phyloP scores from a whole-genome alignment of 2,888 invertebrate genomes.

The Morpho helenor region DNA sequence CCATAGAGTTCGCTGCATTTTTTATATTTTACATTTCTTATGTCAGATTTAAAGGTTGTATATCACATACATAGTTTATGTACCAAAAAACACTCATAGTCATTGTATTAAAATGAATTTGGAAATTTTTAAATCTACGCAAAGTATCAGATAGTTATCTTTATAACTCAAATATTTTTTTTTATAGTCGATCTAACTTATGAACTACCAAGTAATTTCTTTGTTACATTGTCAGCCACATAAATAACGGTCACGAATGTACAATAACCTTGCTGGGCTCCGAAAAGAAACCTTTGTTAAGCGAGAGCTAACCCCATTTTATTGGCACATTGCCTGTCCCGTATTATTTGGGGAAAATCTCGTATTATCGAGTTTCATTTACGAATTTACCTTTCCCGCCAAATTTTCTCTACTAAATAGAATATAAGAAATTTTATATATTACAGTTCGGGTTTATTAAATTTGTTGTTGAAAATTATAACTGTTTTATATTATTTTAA shows the following conservation, averaged over 20 bases:
- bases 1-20: too few species aligned
- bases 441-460: too few species aligned
- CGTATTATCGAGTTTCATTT: conserved; percentile 11
- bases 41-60: conserved; percentile 3
- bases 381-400: conserved; percentile 6
- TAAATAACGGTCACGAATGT: conserved; percentile 20
- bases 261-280: conserved; percentile 11
- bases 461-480: too few species aligned
- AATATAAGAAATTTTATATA: too few species aligned
- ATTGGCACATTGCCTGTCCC: conserved; percentile 19
- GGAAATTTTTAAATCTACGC: neutral
- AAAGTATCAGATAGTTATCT: neutral
- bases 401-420: too few species aligned
- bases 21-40: too few species aligned
- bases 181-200: too few species aligned
- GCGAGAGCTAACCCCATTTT: conserved; percentile 22
- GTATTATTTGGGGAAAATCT: conserved; percentile 13
- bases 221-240: conserved; percentile 4
- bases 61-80: neutral
- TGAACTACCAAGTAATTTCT: neutral
- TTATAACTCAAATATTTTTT: neutral
- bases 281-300: conserved; percentile 22
- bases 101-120: too few species aligned
- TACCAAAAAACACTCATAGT: neutral
- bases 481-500: too few species aligned